These are phyloP conservation scores for Aplocera efformata DNA, from an alignment of 2,888 invertebrate genomes.

Conservation along the genomic window DNA sequence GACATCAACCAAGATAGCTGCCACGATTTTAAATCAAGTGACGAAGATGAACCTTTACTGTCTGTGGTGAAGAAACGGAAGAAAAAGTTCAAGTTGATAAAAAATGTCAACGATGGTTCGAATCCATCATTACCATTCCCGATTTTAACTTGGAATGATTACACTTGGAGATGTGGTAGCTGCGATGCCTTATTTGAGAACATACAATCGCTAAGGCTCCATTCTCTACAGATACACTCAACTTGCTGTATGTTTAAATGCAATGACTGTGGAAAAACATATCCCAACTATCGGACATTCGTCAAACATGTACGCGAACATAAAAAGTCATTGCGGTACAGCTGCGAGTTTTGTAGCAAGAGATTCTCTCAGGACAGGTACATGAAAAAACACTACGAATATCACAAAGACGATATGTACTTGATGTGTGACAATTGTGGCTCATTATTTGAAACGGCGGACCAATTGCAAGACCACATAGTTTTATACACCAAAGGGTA, in stretches of 20 bases:
- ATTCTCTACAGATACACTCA: constrained; percentile 62
- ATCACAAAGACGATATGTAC: constrained; percentile 21
- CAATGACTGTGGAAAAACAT: constrained; percentile 53
- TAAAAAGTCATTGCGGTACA: constrained; percentile 53
- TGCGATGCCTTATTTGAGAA: constrained; percentile 69
- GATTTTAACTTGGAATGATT: constrained; percentile 57
- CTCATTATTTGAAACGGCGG: constrained; percentile 47
- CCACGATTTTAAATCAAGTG: constrained; percentile 48
- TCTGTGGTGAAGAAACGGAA: constrained; percentile 36
- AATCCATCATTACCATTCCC: constrained; percentile 20
- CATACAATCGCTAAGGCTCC: constrained; percentile 55
- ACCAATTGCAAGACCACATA: constrained; percentile 58
- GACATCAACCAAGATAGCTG: constrained; percentile 29
- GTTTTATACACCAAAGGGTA: constrained; percentile 45
- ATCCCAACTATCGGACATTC: constrained; percentile 48
- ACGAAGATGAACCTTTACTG: constrained; percentile 58
- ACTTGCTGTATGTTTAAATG: constrained; percentile 65
- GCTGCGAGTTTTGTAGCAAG: constrained; percentile 66
- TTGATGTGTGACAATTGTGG: constrained; percentile 59
- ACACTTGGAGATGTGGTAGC: constrained; percentile 59
- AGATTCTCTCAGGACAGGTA: constrained; percentile 42
- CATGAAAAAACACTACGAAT: constrained; percentile 48
- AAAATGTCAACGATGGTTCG: constrained; percentile 27
- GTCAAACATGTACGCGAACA: constrained; percentile 60
- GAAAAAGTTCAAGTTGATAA: constrained; percentile 36